Base-by-base conservation (phyloP, 2,113 vertebrate genomes). In the Psilopsiagon aymara region DNA sequence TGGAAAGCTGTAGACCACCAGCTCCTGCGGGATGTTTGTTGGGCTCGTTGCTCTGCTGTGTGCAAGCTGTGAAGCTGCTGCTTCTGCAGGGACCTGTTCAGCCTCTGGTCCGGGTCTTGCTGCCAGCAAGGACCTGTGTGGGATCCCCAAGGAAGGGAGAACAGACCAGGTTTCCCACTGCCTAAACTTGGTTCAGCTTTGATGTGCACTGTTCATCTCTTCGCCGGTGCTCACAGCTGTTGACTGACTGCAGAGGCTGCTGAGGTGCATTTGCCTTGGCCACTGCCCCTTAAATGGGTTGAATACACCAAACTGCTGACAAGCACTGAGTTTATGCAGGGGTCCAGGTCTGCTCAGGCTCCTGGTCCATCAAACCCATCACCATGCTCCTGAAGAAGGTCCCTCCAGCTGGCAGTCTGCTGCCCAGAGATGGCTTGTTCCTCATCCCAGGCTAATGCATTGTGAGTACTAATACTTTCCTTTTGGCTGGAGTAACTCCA, bases 1-100 rank as follows among this genome's bases (percentile, higher is more conserved):
- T 2, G 1, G 3, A 1, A 2, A 13, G 39, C 66, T 47, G 55
- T 31, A 49, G 70, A 18, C 4, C 0, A 1, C 63, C 13, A 71
- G 43, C 6, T 52, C 31, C 92, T 25, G 43, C 0, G 2, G 76
- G 64, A 31, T 1, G 0, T 1, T 25, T 49, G 24, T 41, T 73
- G 62, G 44, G 46, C 49, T 46, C 44, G 16, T 3, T 0, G 7
- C 59, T 29, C 41, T 53, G 37, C 57, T 0, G 1, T 5, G 17
- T 7, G n/a, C 37, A 0, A 46, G 68, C n/a, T 8, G 41, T 3
- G 44, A 41, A 59, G 37, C 60, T 53, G n/a, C 63, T 13, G 29
- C 88, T 88, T 52, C 77, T 25, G 35, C 43, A 57, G 39, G 33
- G 73, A 19, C 60, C 62, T 52, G 52, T 27, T 24, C 37, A 44